Evolutionary conservation across 2,797 vertebrate genomes (phyloP), one percentile per base, ranked within the genome.

Genomic region (Dromococcyx pavoninus): DNA sequence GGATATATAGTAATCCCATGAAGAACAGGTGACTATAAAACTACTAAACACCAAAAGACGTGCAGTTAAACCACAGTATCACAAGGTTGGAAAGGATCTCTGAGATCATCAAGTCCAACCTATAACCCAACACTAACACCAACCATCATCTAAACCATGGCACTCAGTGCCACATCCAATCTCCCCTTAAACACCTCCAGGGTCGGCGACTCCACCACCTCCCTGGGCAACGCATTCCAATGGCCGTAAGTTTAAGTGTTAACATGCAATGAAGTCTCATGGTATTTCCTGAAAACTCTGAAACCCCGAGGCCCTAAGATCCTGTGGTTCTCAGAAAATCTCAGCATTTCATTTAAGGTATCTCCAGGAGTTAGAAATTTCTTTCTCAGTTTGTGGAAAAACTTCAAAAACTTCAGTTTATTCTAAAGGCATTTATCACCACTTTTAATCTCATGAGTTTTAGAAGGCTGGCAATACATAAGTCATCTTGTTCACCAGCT

Each of bases 11-110:
- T 24, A 77, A 89, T 53, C 51, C 41, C 74, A 66, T 62, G 76
- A 88, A 81, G 48, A 88, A 37, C 60, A 89, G 82, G 80, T 92
- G 89, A 73, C 89, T 86, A 25, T 72, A 79, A 84, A 95, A 69
- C 70, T 70, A 69, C 69, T 83, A 89, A 95, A 89, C 79, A 89
- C 66, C 41, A 86, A 88, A 89, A 92, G 60, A 51, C 70, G 73
- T 67, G 62, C 44, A 78, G 81, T 65, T 88, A 93, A 94, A 86
- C 69, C n/a, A n/a, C n/a, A n/a, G n/a, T n/a, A n/a, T n/a, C n/a
- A n/a, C n/a, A n/a, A n/a, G n/a, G n/a, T n/a, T n/a, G n/a, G n/a
- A n/a, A n/a, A n/a, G n/a, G n/a, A n/a, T n/a, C n/a, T n/a, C n/a
- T n/a, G n/a, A n/a, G n/a, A n/a, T n/a, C n/a, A n/a, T n/a, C n/a